Percentiles rank a stretch among this genome's conserved stretches.
Evolutionary conservation across 1,140 invertebrate genomes (phyloP).

Genomic region (Dendroctonus valens): DNA sequence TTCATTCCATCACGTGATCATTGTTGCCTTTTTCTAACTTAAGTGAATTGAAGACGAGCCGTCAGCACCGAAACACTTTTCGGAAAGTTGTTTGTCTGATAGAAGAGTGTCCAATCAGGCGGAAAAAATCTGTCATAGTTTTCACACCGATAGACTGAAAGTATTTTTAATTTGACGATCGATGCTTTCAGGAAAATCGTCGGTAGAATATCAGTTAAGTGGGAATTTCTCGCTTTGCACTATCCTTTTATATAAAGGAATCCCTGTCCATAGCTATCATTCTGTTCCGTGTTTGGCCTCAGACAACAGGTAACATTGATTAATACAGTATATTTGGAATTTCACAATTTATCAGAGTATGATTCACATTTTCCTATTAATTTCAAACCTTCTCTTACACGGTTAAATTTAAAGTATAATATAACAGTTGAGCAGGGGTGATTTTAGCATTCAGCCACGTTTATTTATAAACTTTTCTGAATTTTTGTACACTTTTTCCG

Average conservation of each 20-base stretch:
- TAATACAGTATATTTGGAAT: not conserved
- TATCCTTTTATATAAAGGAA: not conserved
- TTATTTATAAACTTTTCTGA: too few relatives aligned
- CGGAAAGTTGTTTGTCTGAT: conserved; percentile 3
- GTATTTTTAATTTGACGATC: conserved; percentile 40
- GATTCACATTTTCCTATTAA: not conserved
- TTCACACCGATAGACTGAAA: conserved; percentile 12
- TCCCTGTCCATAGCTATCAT: conserved; percentile 3
- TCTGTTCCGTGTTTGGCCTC: conserved; percentile 24
- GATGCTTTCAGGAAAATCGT: conserved; percentile 44
- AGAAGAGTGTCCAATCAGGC: not conserved
- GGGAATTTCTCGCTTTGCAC: conserved; percentile 10
- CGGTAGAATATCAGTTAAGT: conserved; percentile 18
- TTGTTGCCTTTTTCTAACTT: conserved; percentile 16
- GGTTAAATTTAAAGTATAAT: too few relatives aligned
- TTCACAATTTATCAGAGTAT: conserved; percentile 4
- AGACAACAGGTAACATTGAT: conserved; percentile 30
- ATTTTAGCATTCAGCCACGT: too few relatives aligned
- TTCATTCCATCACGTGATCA: conserved; percentile 17
- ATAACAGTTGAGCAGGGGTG: too few relatives aligned
- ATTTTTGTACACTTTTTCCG: too few relatives aligned
- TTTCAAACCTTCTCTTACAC: too few relatives aligned
- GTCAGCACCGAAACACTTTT: conserved; percentile 13
- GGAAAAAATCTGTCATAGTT: conserved; percentile 9
- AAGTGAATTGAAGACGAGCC: conserved; percentile 34